A percentile compares a stretch with the other conserved stretches of the same genome.
Conservation (phyloP, 1,140 invertebrate genomes). For the Acyrthosiphon pisum region DNA sequence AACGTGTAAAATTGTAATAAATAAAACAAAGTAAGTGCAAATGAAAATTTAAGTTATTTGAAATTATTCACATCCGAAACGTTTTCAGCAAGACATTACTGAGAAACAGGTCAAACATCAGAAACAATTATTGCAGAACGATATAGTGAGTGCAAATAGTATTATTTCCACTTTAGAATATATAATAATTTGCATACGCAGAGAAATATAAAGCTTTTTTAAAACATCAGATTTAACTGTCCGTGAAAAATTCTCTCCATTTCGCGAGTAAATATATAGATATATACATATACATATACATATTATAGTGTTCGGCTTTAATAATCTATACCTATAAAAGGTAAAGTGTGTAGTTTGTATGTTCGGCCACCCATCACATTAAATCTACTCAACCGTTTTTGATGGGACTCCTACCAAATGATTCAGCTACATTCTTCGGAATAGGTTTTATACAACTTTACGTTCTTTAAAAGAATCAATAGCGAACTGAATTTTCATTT, state of each 20-base stretch:
- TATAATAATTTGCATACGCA: background rate
- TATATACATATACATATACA: background rate
- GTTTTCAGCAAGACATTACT: background rate
- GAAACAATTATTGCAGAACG: background rate
- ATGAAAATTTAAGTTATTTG: background rate
- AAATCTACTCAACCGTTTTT: constrained; percentile 9
- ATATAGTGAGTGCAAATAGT: background rate
- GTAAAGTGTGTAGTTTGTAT: background rate
- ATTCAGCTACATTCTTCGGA: background rate
- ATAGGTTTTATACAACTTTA: constrained; percentile 1
- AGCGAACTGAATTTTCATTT: background rate
- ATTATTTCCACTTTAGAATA: background rate
- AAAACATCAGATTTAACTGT: constrained; percentile 1
- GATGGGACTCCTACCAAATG: constrained; percentile 6
- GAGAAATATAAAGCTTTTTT: background rate
- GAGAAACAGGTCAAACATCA: background rate
- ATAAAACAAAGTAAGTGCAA: background rate
- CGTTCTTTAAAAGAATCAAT: background rate
- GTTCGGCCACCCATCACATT: background rate
- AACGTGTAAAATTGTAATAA: background rate
- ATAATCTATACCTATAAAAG: constrained; percentile 13
- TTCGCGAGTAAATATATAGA: background rate
- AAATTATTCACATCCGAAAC: background rate
- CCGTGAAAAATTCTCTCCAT: background rate
- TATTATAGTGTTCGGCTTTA: background rate